phyloP scores from a whole-genome alignment of 1,140 invertebrate species.

The Rhysida immarginata region DNA sequence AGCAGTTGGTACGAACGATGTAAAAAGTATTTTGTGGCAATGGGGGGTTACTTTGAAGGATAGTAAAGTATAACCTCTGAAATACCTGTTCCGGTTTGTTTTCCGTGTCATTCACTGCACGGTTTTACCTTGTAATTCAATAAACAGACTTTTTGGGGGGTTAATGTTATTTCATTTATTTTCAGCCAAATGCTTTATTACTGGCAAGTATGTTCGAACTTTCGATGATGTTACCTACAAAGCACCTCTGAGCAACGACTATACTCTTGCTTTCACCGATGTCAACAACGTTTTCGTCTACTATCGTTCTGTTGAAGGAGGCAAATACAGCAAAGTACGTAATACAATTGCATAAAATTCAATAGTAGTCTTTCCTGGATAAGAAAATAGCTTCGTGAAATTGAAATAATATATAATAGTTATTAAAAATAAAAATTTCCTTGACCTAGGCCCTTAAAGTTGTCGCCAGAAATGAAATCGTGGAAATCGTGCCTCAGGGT shows the following conservation, averaged over 20 bases:
- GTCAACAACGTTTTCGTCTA: background rate
- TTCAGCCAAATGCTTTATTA: background rate
- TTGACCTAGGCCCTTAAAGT: too few relatives aligned
- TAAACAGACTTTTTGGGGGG: background rate
- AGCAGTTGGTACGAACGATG: too few relatives aligned
- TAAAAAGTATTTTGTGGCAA: too few relatives aligned
- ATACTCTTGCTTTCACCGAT: background rate
- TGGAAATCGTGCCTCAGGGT: too few relatives aligned
- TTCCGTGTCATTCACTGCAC: too few relatives aligned
- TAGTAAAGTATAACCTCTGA: background rate
- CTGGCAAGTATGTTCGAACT: background rate
- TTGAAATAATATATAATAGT: background rate
- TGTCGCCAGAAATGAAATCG: too few relatives aligned
- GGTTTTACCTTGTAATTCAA: too few relatives aligned
- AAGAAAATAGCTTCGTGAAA: background rate
- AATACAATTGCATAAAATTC: background rate
- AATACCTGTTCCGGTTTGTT: background rate
- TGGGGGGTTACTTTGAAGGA: too few relatives aligned
- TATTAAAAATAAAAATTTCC: too few relatives aligned
- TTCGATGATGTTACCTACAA: constrained; percentile 1
- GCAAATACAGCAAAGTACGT: background rate
- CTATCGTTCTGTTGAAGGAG: background rate
- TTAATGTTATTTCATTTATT: background rate
- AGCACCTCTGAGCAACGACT: background rate
- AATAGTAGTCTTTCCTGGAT: background rate